Evolutionary conservation across 2,888 invertebrate genomes (phyloP).

Genomic region (Agonopterix alstromeriana): DNA sequence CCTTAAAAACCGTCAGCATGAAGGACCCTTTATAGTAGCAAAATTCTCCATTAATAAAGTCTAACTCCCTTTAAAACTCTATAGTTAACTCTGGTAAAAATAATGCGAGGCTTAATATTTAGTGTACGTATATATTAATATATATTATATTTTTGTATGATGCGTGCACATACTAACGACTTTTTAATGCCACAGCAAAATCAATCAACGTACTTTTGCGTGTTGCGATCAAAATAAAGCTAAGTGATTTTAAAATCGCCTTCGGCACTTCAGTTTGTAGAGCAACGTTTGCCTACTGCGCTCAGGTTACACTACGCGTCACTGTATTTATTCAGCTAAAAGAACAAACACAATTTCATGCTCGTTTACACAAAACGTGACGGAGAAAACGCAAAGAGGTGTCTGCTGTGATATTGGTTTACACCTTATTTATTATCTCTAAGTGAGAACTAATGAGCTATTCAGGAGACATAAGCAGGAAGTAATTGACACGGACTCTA

Average conservation of each 20-base stretch:
- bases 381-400: slow-evolving; percentile 34
- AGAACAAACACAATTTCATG: slow-evolving; percentile 41
- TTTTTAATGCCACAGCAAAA: slow-evolving; percentile 6
- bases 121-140: too few species aligned
- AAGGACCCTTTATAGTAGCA: too few species aligned
- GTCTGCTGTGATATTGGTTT: slow-evolving; percentile 36
- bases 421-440: slow-evolving; percentile 35
- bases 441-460: slow-evolving; percentile 30
- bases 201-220: not conserved
- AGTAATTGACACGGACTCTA: slow-evolving; percentile 18
- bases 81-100: too few species aligned
- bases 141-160: not conserved
- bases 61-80: too few species aligned
- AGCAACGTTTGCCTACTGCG: slow-evolving; percentile 5
- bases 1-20: too few species aligned
- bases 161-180: slow-evolving; percentile 9
- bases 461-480: slow-evolving; percentile 28
- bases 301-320: slow-evolving; percentile 15
- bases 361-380: slow-evolving; percentile 30
- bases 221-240: not conserved
- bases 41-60: too few species aligned
- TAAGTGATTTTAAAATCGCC: slow-evolving; percentile 6
- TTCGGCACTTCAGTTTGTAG: slow-evolving; percentile 6
- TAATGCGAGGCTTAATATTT: too few species aligned
- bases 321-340: slow-evolving; percentile 38